Evolutionary conservation across 2,888 invertebrate species (phyloP), one percentile per base, ranked within the genome.

Genomic region (Zele albiditarsus): DNA sequence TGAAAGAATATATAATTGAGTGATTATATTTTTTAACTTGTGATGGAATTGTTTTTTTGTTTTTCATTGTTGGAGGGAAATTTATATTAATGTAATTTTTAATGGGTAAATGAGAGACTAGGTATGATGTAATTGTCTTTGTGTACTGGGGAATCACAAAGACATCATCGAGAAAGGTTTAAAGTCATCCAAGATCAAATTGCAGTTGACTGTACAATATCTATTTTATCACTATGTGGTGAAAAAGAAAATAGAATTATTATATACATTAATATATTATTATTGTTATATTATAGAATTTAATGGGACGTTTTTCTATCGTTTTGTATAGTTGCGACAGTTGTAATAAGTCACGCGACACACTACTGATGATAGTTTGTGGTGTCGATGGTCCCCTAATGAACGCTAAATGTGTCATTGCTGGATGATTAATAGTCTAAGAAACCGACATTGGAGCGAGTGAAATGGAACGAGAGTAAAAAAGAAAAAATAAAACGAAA

Each of bases 361-460:
- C 33, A n/a, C 28, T 38, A 23, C 31, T 38, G 33, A 53, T 53
- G n/a, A 23, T 53, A 53, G 53, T 60, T 38, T 31, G 53, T 31
- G 31, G 71, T 72, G 71, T 65, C 65, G 65, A 65, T 65, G 71
- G 77, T 78, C 77, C 77, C 69, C 78, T 81, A 83, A 83, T 81
- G 82, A 80, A 77, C 72, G 77, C 77, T 80, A 79, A 81, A 78
- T 76, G 80, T 81, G 79, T 81, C 82, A 79, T 78, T 79, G 77
- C 71, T 20, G 65, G 46, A 77, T 83, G 83, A 83, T 83, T 83
- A 81, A 83, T 83, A 80, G 71, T 74, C 75, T 28, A 16, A 62
- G 23, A 14, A 14, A 38, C 27, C 49, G 20, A 28, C 53, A 23
- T 65, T 65, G 25, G 53, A 62, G 27, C n/a, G 27, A 20, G n/a